Base-by-base conservation (phyloP, 2,797 vertebrate species). In the Tapirus indicus region DNA sequence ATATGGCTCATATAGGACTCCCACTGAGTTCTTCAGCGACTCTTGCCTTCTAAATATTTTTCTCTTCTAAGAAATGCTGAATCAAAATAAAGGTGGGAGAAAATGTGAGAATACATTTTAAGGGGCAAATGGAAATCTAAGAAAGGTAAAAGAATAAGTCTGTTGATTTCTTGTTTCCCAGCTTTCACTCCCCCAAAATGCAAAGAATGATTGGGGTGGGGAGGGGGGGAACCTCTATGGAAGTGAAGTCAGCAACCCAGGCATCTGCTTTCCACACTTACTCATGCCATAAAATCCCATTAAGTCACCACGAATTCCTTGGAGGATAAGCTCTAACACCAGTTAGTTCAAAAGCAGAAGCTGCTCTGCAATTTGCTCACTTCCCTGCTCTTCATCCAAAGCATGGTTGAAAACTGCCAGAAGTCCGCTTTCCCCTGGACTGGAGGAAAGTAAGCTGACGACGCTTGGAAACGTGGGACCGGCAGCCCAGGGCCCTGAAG, bases 1-100 rank as follows among this genome's bases (percentile, higher is more conserved):
- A 96, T 96, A 94, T 90, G 94, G 97, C 90, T 98, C 97, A 96
- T 94, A 93, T 88, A 98, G 97, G 98, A 98, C 97, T 92, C 98
- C 97, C 79, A 97, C 94, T 75, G 95, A 97, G 97, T 95, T 98
- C 96, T 97, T 96, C 93, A 86, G 98, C 93, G 97, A 98, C 96
- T 98, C 98, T 91, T 97, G 98, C 97, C 95, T 98, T 96, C 97
- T 97, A 89, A 97, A 86, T 54, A 94, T 82, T 97, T 87, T 96
- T 97, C 87, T 91, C 62, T 94, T 98, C 94, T 85, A 66, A 93
- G 94, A 96, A 72, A 13, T 52, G 85, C 83, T 86, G 66, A 84
- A 75, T 94, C 78, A 90, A 90, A 92, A 92, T 35, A 52, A 85
- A 77, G 56, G n/a, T 85, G 38, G 74, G 69, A 80, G 60, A 47